phyloP scores from a whole-genome alignment of 2,113 vertebrate species.

The Macquaria ambigua region DNA sequence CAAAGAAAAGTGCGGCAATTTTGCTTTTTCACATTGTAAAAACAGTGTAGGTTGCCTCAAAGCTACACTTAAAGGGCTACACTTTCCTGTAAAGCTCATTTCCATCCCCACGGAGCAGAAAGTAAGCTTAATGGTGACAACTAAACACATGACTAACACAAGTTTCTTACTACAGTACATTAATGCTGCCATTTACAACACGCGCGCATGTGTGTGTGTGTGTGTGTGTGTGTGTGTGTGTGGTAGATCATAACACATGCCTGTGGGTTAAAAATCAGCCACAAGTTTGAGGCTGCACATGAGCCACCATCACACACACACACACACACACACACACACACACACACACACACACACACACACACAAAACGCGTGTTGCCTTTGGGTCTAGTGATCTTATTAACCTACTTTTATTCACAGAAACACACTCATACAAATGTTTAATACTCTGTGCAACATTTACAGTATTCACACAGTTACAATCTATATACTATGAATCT shows the following conservation, averaged over 20 bases:
- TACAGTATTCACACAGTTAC: not conserved
- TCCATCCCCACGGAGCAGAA: constrained; percentile 46
- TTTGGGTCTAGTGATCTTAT: not conserved
- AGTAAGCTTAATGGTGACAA: constrained; percentile 34
- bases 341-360: not conserved
- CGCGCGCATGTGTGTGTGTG: not conserved
- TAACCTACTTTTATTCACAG: not conserved
- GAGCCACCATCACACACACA: not conserved
- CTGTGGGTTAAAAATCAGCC: constrained; percentile 15
- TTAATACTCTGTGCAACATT: not conserved
- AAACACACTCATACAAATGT: not conserved
- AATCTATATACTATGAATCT: not conserved
- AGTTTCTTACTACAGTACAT: constrained; percentile 55
- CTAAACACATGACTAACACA: constrained; percentile 44
- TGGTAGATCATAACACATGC: not conserved
- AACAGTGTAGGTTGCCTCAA: not conserved
- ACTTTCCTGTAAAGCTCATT: constrained; percentile 33
- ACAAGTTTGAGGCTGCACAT: constrained; percentile 1
- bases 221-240: constrained; percentile 5
- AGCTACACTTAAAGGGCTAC: not conserved
- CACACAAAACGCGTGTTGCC: not conserved
- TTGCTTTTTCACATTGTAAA: constrained; percentile 5
- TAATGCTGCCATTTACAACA: constrained; percentile 43
- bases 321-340: not conserved
- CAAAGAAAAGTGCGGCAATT: not conserved